Base-by-base conservation (phyloP, 2,888 invertebrate species). In the Cheiracanthium punctorium region DNA sequence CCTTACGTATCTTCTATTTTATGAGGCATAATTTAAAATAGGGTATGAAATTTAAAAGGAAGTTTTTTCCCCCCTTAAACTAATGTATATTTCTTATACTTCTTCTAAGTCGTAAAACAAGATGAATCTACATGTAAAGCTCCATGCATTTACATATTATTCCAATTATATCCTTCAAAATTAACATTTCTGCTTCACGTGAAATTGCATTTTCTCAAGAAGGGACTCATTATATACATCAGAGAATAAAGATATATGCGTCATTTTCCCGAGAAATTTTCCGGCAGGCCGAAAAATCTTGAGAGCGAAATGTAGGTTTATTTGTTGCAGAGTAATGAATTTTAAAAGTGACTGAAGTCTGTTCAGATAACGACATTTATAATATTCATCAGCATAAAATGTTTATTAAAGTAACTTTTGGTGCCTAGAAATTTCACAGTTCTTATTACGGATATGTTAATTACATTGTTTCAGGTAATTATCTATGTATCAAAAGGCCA, bases 151-250 rank as follows among this genome's bases (percentile, higher is more conserved):
- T 48, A 17, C 48, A 48, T 48, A 48, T 14, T 48, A 48, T 48
- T 48, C 48, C 48, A 48, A 48, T 48, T 48, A 48, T 48, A 17
- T 17, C 48, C 48, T 48, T 17, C 48, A 48, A 48, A 48, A 48
- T 48, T 48, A 48, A 48, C 48, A 48, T 48, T 48, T 48, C 48
- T 48, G 48, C 48, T 48, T 17, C 48, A 48, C 48, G 48, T 48
- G 17, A 48, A 48, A 48, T 48, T 48, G 48, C 48, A 48, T 48
- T 48, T 48, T 48, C 48, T 2, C 48, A 17, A 7, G 48, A 48
- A 17, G n/a, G 17, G 48, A 48, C 48, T 48, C 48, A 48, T 48
- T 48, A 48, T 17, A 48, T 17, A 48, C 48, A 48, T 48, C 48
- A 48, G 48, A 48, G 48, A 17, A 48, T 48, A 14, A 48, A 48